Evolutionary conservation across 2,888 invertebrate species (phyloP), one percentile per base, ranked within the genome.

Genomic region (Oscheius sp.): DNA sequence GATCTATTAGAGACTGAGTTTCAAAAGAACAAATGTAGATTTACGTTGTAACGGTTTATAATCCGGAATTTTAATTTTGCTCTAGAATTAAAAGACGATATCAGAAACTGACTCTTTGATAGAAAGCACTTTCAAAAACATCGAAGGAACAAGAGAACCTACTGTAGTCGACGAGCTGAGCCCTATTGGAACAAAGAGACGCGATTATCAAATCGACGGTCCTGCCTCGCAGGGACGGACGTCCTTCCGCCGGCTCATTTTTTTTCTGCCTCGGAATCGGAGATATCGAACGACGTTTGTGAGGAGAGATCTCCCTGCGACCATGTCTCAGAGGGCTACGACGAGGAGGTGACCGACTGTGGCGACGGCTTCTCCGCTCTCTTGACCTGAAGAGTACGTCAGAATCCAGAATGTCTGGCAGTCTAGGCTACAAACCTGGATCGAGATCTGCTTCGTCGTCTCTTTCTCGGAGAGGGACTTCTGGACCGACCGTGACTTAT

Each of bases 401-500:
- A 21, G 4, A 9, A 9, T 53, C 29, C 11, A 4, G 53, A 11
- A 13, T 11, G 3, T 7, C 11, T 1, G 4, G 53, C 53, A 53
- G n/a, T 53, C 53, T 11, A 53, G 53, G 11, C 50, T 50, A 60
- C 60, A 37, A 60, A 63, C 63, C 63, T 63, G 29, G 63, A 63
- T 35, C 68, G 21, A 9, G 33, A 33, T 11, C 65, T 21, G 21
- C 29, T 29, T 1, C 7, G 21, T 21, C 35, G 7, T 35, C 59
- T 32, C 11, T 13, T 35, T 53, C 55, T 70, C 55, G 55, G 55
- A 3, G 68, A 55, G 10, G 58, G 57, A 42, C 70, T 57, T 9
- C 58, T 35, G 5, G 70, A 58, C 9, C 48, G 42, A 9, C 50
- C 33, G n/a, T n/a, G 5, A 10, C 29, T 42, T 1, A 58, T 55